phyloP scores from a whole-genome alignment of 64 coral and sea anemone species.

The Montipora cactus region DNA sequence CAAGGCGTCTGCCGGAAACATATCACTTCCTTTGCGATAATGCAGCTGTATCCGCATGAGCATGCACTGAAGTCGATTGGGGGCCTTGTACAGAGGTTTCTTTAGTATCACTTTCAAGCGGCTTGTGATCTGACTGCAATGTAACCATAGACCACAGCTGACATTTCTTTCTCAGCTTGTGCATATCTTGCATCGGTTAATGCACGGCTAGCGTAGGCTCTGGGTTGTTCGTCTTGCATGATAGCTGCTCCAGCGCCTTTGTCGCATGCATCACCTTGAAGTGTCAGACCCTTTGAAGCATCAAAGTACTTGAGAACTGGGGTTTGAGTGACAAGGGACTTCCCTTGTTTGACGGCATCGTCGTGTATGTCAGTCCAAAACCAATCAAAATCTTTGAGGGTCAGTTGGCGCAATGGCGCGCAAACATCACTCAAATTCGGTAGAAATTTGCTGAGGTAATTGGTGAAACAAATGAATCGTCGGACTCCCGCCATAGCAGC shows the following conservation, averaged over 20 bases:
- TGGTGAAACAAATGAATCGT: background rate
- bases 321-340: background rate
- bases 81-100: background rate
- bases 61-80: constrained; percentile 6
- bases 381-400: background rate
- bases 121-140: constrained; percentile 20
- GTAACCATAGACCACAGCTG: background rate
- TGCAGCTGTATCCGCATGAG: background rate
- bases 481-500: background rate
- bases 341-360: background rate
- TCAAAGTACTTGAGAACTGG: constrained; percentile 6
- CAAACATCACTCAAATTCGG: background rate
- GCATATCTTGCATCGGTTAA: background rate
- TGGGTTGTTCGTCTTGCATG: background rate
- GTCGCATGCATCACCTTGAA: background rate
- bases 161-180: background rate
- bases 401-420: background rate
- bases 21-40: background rate
- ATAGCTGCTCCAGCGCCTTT: background rate
- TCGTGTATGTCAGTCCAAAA: background rate
- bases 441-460: constrained; percentile 11
- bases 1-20: background rate
- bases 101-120: background rate
- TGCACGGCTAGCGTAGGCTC: background rate
- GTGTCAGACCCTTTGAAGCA: background rate